Evolutionary conservation across 2,888 invertebrate species (phyloP), one percentile per base, ranked within the genome.

Genomic region (Trichogramma evanescens): DNA sequence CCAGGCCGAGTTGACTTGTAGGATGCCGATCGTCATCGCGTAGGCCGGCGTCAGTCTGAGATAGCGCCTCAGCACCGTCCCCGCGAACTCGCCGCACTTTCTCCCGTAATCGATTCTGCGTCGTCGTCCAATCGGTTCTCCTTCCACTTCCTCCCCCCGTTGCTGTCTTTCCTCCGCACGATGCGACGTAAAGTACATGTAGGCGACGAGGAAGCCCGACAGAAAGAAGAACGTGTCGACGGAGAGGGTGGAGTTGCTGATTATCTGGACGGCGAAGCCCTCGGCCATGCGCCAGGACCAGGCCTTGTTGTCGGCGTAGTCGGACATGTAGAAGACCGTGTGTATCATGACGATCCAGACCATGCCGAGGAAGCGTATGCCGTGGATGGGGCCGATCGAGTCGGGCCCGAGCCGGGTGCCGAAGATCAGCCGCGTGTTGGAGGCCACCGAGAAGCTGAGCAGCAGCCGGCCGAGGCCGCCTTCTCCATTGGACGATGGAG

Each of bases 261-360:
- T 60, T 6, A 80, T 67, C 68, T 81, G 81, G 0, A 73, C 66
- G 2, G 70, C 63, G 48, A 79, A 71, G 44, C 69, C 70, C 61
- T 78, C 76, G 0, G 76, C 70, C 63, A 78, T 61, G 59, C 77
- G 67, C 66, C 70, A 78, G 1, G 72, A 70, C 64, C 70, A 68
- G 4, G 75, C 65, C 54, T 75, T 74, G 66, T 82, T 81, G 50
- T 76, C 78, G 2, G 73, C 66, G 54, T 71, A 78, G 59, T 79
- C 78, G 3, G 69, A 68, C 65, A 75, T 74, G 66, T 78, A 82
- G 64, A 74, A 79, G 8, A 79, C 62, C 5, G 80, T 78, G 66
- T 85, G 84, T 1, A 80, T 81, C 61, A 81, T 70, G 50, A 84
- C 79, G 26, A 85, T 81, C 82, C 84, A 84, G 41, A 80, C 66